phyloP scores from a whole-genome alignment of 1,140 invertebrate genomes.

The Helicoverpa zea region DNA sequence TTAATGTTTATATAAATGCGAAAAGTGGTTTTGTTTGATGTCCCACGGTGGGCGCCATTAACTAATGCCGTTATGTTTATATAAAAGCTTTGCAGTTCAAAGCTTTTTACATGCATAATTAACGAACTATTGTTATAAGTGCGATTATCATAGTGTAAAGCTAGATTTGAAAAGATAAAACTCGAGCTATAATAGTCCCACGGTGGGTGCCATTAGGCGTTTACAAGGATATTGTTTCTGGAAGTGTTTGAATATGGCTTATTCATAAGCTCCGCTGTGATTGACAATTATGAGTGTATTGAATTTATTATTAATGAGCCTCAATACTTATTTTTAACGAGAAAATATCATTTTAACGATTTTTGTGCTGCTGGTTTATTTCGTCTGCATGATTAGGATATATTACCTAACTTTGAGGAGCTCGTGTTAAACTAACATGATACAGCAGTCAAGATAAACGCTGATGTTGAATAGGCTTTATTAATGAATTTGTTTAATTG shows the following conservation, averaged over 20 bases:
- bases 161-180: slow-evolving; percentile 2
- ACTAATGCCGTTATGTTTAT: neutral
- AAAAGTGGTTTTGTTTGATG: slow-evolving; percentile 1
- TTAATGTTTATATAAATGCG: slow-evolving; percentile 20
- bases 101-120: neutral
- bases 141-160: neutral
- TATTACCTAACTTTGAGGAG: too few relatives aligned
- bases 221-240: slow-evolving; percentile 7
- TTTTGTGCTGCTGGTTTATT: too few relatives aligned
- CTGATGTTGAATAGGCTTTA: too few relatives aligned
- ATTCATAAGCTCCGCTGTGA: slow-evolving; percentile 17
- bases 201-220: slow-evolving; percentile 27
- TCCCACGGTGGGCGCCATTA: slow-evolving; percentile 47
- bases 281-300: slow-evolving; percentile 1
- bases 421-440: too few relatives aligned
- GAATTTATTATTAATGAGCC: neutral
- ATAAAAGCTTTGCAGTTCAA: neutral
- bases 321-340: too few relatives aligned
- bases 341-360: neutral
- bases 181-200: slow-evolving; percentile 20
- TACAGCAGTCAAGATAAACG: too few relatives aligned
- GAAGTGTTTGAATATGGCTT: slow-evolving; percentile 23
- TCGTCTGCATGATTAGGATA: too few relatives aligned
- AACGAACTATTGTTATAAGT: slow-evolving; percentile 13
- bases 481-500: too few relatives aligned